phyloP scores from a whole-genome alignment of 2,113 vertebrate genomes.

The Tretioscincus oriximinensis region DNA sequence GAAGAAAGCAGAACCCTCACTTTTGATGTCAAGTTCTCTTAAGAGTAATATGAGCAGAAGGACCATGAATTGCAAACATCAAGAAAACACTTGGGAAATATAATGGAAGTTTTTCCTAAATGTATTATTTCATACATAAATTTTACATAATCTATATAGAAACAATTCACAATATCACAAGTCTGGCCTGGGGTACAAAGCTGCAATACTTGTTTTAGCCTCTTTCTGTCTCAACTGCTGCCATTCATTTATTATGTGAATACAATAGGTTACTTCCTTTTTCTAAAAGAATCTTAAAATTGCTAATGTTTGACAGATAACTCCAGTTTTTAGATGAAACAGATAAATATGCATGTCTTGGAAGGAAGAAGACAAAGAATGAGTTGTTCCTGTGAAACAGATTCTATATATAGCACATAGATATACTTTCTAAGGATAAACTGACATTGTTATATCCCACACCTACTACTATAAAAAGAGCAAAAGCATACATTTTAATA shows the following conservation, averaged over 20 bases:
- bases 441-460: conserved; percentile 38
- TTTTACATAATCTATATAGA: too few relatives aligned
- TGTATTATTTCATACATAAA: too few relatives aligned
- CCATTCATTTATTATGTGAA: conserved; percentile 60
- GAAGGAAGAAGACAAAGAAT: conserved; percentile 55
- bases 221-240: conserved; percentile 51
- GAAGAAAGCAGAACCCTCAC: too few relatives aligned
- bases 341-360: conserved; percentile 63
- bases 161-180: too few relatives aligned
- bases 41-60: too few relatives aligned
- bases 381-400: conserved; percentile 53
- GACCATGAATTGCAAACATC: too few relatives aligned
- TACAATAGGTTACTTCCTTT: conserved; percentile 70
- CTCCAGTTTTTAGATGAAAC: conserved; percentile 60
- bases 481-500: too few relatives aligned
- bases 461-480: too few relatives aligned
- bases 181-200: conserved; percentile 32
- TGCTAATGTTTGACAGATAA: conserved; percentile 57
- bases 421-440: conserved; percentile 42
- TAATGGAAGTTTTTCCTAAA: too few relatives aligned
- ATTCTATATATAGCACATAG: conserved; percentile 55
- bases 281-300: conserved; percentile 63
- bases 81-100: too few relatives aligned
- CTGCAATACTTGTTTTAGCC: conserved; percentile 51
- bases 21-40: too few relatives aligned